phyloP scores from a whole-genome alignment of 2,888 invertebrate genomes.

The Pterostichus niger region DNA sequence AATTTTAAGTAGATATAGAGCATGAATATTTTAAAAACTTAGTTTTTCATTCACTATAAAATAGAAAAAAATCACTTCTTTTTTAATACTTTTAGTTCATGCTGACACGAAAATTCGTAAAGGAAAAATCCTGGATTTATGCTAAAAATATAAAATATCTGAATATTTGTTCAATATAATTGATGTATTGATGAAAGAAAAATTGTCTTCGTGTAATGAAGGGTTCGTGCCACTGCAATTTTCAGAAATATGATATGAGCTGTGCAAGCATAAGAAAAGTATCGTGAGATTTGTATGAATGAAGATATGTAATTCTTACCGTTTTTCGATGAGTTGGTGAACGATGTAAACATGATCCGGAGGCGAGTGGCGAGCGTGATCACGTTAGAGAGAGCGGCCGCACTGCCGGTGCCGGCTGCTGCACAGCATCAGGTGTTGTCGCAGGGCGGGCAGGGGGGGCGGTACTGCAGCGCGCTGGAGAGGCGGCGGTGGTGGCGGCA shows the following conservation, averaged over 20 bases:
- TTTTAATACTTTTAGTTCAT: background rate
- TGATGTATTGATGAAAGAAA: too few species aligned
- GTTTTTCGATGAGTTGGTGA: background rate
- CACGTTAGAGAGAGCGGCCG: constrained; percentile 9
- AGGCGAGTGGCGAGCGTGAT: background rate
- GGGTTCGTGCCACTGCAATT: background rate
- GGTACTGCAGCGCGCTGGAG: constrained; percentile 15
- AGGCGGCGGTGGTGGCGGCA: constrained; percentile 33
- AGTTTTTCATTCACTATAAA: too few species aligned
- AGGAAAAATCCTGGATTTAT: background rate
- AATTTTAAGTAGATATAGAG: too few species aligned
- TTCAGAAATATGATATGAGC: background rate
- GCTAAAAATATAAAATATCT: too few species aligned
- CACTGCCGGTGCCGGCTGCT: constrained; percentile 40
- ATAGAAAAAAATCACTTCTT: too few species aligned
- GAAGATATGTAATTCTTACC: constrained; percentile 5
- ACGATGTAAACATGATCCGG: constrained; percentile 6
- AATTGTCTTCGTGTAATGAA: background rate
- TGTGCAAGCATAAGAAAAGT: constrained; percentile 6
- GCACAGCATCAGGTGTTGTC: constrained; percentile 64
- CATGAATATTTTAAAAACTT: too few species aligned
- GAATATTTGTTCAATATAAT: too few species aligned
- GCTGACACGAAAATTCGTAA: background rate
- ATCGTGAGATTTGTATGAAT: background rate
- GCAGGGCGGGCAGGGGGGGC: constrained; percentile 36